Evolutionary conservation across 2,888 invertebrate genomes (phyloP), one percentile per base, ranked within the genome.

Genomic region (Trissonchulus latispiculum): DNA sequence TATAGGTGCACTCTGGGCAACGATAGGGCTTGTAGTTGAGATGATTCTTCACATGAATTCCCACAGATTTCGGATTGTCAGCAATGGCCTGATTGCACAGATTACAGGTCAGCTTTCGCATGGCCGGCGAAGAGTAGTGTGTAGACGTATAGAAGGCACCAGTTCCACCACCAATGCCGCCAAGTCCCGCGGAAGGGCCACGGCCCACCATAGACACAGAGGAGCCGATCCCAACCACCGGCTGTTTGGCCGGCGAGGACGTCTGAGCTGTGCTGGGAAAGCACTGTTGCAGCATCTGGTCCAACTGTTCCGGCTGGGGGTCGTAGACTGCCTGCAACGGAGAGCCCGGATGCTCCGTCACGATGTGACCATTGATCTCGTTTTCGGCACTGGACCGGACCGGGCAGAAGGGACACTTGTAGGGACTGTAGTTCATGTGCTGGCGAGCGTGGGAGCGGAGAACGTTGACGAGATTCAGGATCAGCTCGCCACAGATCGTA

Each of bases 1-100:
- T 73, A 73, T 75, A 75, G 61, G 48, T 72, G 71, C 75, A 75
- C 37, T 32, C 36, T 29, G 73, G 75, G 31, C 75, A 75, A 1
- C 75, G 73, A 32, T 75, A 75, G 2, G 75, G 75, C 37, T 73
- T 73, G 70, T 75, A 75, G 70, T 75, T 75, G 23, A 75, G 71
- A 68, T 75, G 75, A 64, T 75, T 75, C 36, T 75, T 75, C 36
- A 75, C 73, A 59, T 75, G 75, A 70, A 75, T 75, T 8, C 75
- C 75, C n/a, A 75, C 64, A 1, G 73, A 73, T 36, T 75, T 75
- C n/a, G 75, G 75, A 62, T 75, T 75, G 66, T 75, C 75, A 1
- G 75, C 75, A 28, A 75, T 73, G 8, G 75, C 59, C 35, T 67
- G n/a, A 1, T 70, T 37, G 67, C 75, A 75, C 33, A 73, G 18